Conservation (phyloP, 2,113 vertebrate species). For the Psittacara wagleri region DNA sequence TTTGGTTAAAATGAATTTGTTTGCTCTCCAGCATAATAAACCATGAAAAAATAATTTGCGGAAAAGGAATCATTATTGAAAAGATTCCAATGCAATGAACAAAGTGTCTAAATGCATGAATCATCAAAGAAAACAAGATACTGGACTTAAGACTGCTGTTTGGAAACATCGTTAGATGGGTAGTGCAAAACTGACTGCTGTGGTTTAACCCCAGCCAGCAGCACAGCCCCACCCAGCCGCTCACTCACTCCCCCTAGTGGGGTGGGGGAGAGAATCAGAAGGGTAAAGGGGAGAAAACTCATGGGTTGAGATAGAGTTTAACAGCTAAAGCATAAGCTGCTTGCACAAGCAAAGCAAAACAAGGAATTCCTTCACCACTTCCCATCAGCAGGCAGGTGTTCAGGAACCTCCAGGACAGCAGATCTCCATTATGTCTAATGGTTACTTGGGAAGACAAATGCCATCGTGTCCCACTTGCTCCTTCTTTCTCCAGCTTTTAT, state of each 20-base stretch:
- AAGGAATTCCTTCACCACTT: neutral
- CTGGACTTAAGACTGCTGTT: neutral
- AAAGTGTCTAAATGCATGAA: neutral
- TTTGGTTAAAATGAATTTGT: conserved; percentile 41
- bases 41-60: conserved; percentile 25
- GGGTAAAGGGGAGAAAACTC: neutral
- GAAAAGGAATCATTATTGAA: neutral
- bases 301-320: neutral
- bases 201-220: neutral
- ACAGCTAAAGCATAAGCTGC: neutral
- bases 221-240: neutral
- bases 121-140: neutral
- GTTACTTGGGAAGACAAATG: neutral
- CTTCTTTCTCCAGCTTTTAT: neutral
- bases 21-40: conserved; percentile 22
- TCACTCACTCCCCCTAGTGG: neutral
- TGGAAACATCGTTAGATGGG: neutral
- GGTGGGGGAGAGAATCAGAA: neutral
- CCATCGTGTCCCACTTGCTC: neutral
- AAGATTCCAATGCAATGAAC: neutral
- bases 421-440: accelerated
- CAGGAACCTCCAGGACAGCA: neutral
- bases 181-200: neutral
- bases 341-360: neutral
- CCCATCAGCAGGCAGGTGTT: neutral